Evolutionary conservation across 2,113 vertebrate species (phyloP).

Genomic region (Stegostoma tigrinum): DNA sequence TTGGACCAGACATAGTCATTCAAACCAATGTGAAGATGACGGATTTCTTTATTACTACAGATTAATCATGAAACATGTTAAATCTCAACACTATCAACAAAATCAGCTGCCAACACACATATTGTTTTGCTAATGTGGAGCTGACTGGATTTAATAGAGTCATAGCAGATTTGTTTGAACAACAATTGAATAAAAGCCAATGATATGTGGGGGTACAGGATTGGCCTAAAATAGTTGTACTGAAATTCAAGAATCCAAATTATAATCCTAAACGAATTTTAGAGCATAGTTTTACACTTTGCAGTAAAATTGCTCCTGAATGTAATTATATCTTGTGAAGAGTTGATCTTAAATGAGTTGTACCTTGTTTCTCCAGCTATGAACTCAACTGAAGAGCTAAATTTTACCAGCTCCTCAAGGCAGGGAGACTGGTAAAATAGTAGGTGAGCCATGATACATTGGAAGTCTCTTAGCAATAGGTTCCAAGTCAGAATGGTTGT

Average conservation of each 20-base stretch:
- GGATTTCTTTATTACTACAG: background rate
- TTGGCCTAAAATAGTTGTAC: background rate
- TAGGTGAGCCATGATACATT: background rate
- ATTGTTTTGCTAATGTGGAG: background rate
- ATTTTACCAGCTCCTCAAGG: background rate
- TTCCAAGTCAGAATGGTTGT: background rate
- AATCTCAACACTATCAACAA: background rate
- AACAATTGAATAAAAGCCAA: slow-evolving; percentile 4
- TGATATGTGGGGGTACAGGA: background rate
- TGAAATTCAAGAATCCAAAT: background rate
- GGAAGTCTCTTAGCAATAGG: background rate
- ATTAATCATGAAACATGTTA: background rate
- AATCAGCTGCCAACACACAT: background rate
- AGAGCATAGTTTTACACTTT: background rate
- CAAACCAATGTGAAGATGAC: background rate
- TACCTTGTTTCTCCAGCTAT: background rate
- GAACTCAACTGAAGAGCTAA: background rate
- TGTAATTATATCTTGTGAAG: background rate
- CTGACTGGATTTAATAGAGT: slow-evolving; percentile 29
- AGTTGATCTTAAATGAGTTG: background rate
- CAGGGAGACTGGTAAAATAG: background rate
- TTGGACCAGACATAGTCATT: background rate
- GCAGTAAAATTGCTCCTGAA: background rate
- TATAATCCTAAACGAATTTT: background rate
- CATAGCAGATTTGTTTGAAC: background rate